Base-by-base conservation (phyloP, 2,113 vertebrate genomes). In the Brachyistius frenatus region DNA sequence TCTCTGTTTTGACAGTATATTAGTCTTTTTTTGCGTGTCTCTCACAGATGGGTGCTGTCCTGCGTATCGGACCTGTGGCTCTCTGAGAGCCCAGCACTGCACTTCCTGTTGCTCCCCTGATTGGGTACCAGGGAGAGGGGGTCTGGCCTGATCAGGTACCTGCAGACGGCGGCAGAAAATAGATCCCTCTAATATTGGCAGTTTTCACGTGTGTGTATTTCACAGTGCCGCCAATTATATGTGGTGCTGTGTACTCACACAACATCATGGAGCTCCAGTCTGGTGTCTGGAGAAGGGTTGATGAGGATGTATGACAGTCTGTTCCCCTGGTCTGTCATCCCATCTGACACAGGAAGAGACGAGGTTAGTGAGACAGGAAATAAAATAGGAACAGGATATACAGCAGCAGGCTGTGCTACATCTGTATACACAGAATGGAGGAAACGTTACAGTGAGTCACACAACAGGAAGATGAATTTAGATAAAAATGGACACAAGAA, bases 261-360 rank as follows among this genome's bases (percentile, higher is more conserved):
- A 0, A 96, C 90, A 57, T 96, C 95, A 7, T 96, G 93, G 36
- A 96, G 92, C 91, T 96, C 95, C 67, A 96, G 93, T n/a, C 93
- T 86, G 64, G 93, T 95, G 85, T 96, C 95, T 36, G 95, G 95
- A 61, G 94, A 93, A 4, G 95, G 95, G 85, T 96, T 96, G 92
- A 96, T 96, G 74, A 96, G 95, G 86, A 96, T 95, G 74, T 96
- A 96, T 30, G 95, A 96, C 66, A 96, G 86, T 74, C 94, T 93
- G 92, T 96, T 96, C 65, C 94, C 93, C 63, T 95, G 94, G 86
- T 96, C 95, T 46, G 93, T 95, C 94, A 95, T 94, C 65, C 94
- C 95, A 84, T 95, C 95, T 96, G 92, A 88, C 62, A 89, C 76
- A 83, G 84, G 83, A 88, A 84, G 80, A 76, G 55, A 65, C 84